phyloP scores from a whole-genome alignment of 2,113 vertebrate genomes.

The Pangasianodon hypophthalmus region DNA sequence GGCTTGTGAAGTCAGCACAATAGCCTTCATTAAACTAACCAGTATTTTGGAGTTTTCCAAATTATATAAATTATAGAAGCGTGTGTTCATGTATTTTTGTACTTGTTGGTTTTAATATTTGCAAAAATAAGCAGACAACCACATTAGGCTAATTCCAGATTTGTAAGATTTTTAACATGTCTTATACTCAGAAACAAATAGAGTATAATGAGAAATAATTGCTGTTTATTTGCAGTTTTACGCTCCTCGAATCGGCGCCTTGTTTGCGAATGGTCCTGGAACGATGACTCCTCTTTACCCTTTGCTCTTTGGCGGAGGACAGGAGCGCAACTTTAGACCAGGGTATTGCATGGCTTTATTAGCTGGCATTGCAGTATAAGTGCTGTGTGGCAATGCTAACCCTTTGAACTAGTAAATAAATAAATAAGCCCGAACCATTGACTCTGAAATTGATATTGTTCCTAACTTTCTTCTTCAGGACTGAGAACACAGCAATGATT shows the following conservation, averaged over 20 bases:
- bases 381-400: constrained; percentile 12
- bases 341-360: constrained; percentile 77
- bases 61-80: neutral
- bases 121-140: neutral
- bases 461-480: constrained; percentile 72
- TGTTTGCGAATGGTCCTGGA: constrained; percentile 79
- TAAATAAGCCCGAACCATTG: neutral
- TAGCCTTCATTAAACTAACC: neutral
- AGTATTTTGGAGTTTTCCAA: neutral
- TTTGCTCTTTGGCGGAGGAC: constrained; percentile 91
- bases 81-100: neutral
- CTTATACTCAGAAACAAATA: neutral
- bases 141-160: neutral
- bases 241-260: constrained; percentile 84
- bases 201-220: neutral
- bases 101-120: neutral
- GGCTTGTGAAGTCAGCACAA: neutral
- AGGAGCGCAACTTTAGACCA: constrained; percentile 89
- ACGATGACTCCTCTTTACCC: constrained; percentile 78
- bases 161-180: neutral
- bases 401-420: constrained; percentile 20
- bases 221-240: constrained; percentile 80
- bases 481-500: constrained; percentile 97
- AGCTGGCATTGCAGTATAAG: neutral
- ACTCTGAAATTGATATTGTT: constrained; percentile 35